Evolutionary conservation across 2,797 vertebrate genomes (phyloP), one percentile per base, ranked within the genome.

Genomic region (Mycteria americana): DNA sequence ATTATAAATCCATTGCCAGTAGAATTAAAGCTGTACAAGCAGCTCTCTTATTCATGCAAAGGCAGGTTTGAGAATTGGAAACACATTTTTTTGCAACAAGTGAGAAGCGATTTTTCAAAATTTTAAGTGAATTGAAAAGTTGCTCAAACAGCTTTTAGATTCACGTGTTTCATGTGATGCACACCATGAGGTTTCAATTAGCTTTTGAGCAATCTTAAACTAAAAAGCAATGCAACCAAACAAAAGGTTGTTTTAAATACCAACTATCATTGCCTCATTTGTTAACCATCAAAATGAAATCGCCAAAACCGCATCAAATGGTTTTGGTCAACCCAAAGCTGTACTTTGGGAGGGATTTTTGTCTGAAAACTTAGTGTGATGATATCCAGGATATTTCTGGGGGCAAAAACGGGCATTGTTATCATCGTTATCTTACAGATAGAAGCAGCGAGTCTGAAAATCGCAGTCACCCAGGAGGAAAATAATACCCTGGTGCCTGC

Each of bases 301-400:
- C 0, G 2, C 39, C 10, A 3, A 33, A 53, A 84, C 17, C 13
- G 48, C 28, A 31, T n/a, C 9, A 6, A 0, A 1, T 7, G 7
- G 6, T 43, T 75, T 41, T 9, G 5, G 67, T 28, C 4, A 48
- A 56, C 3, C 4, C 33, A 7, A n/a, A 56, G 18, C 45, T 41
- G 41, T 37, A n/a, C 83, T 50, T 70, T 4, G 31, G 45, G 48
- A 81, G 33, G 37, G 10, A 54, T 27, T 74, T 77, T 80, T 68
- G 16, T 10, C 77, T 68, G 83, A 48, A 69, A 73, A 37, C 50
- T 45, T 11, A 4, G 22, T 18, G 46, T 7, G 30, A 31, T 53
- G 37, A 4, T 9, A 10, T 5, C 48, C 31, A 25, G 87, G 41
- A 13, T 50, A 30, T 64, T 91, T 89, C 72, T 33, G 21, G n/a